These are phyloP conservation scores for Epistrophe eligans DNA, from an alignment of 2,888 invertebrate genomes.

Conservation along the genomic window DNA sequence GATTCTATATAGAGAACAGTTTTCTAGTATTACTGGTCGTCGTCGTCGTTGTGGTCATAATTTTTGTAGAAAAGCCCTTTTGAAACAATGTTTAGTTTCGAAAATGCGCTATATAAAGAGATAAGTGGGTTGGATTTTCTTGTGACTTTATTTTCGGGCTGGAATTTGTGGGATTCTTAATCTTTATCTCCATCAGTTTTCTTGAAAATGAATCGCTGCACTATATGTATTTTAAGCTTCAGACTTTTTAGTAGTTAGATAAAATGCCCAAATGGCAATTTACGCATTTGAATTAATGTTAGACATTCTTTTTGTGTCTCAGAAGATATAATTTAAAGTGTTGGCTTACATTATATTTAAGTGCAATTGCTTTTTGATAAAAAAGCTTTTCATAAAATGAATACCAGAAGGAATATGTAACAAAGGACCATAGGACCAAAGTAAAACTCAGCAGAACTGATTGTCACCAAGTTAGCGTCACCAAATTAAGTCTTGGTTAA, in stretches of 20 bases:
- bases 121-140: constrained; percentile 59
- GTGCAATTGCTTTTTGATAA: neutral
- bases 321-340: neutral
- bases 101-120: constrained; percentile 20
- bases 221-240: constrained; percentile 1
- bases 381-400: no score
- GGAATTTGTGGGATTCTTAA: constrained; percentile 55
- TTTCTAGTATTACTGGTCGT: neutral
- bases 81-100: constrained; percentile 27
- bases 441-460: no score
- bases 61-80: constrained; percentile 57
- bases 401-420: no score
- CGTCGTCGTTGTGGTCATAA: constrained; percentile 59
- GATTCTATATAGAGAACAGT: constrained; percentile 36
- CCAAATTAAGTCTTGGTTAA: no score
- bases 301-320: neutral
- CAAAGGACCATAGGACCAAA: no score
- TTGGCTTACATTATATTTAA: neutral
- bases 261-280: constrained; percentile 11
- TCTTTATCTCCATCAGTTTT: constrained; percentile 28
- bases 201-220: constrained; percentile 19
- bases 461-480: no score
- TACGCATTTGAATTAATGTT: constrained; percentile 19
- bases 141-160: constrained; percentile 43
- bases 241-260: constrained; percentile 19